Base-by-base conservation (phyloP, 2,113 vertebrate genomes). In the Lamprotornis superbus region DNA sequence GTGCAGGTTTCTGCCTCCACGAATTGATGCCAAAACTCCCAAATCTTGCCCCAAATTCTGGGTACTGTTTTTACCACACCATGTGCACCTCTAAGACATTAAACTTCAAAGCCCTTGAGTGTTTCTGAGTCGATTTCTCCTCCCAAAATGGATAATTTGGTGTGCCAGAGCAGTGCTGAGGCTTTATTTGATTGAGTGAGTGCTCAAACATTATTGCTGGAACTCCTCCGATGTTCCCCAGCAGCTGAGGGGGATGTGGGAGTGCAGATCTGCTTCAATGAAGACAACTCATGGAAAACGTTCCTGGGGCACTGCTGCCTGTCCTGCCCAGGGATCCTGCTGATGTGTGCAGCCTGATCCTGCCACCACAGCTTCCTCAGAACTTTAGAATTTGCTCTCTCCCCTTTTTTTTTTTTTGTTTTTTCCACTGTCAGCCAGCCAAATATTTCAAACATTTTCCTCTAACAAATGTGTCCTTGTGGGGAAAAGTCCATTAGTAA, bases 401-500 rank as follows among this genome's bases (percentile, higher is more conserved):
- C 57, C 11, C 40, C 70, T 35, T 39, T 46, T 86, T 11, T 17
- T 78, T 49, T 49, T 52, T 39, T 35, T 31, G 27, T 15, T 20
- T 10, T 10, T 1, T 5, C 69, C 83, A 53, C 40, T 68, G 83
- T 93, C 73, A 93, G 60, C 47, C 33, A 9, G 90, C 83, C 90
- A 96, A 83, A 60, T 83, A 94, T 94, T 92, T 83, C 67, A 67
- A 90, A 81, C 89, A 84, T 94, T 97, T 95, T 88, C 83, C 69
- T 95, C 91, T 79, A 82, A 81, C 77, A 90, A 95, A 94, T 57
- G 87, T 93, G 93, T 67, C 83, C 96, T 96, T 95, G 92, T 91
- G 88, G 78, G 85, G 74, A 65, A 96, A 97, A 95, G 85, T 95
- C 91, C 96, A 94, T 92, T 95, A 95, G 83, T 79, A 93, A 90